Conservation (phyloP, 2,113 vertebrate species). For the Cyprinus carpio region DNA sequence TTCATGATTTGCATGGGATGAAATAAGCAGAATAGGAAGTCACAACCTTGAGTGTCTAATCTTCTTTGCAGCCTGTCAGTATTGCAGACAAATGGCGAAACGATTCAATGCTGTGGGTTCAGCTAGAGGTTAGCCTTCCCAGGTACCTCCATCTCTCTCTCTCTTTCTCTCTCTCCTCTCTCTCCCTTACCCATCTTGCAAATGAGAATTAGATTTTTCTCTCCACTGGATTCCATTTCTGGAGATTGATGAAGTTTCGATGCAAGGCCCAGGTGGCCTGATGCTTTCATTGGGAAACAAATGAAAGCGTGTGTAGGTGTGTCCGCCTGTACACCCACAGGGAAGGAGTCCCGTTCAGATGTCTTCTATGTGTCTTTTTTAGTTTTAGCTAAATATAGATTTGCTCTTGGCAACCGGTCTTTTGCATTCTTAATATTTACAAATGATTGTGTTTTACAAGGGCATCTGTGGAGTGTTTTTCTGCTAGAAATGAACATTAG, state of each 20-base stretch:
- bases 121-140: slow-evolving; percentile 98
- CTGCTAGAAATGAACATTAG: neutral
- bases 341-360: slow-evolving; percentile 67
- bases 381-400: slow-evolving; percentile 68
- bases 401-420: neutral
- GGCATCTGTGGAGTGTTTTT: neutral
- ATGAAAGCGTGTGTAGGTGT: slow-evolving; percentile 91
- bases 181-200: slow-evolving; percentile 77
- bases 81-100: slow-evolving; percentile 94
- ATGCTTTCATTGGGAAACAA: slow-evolving; percentile 99
- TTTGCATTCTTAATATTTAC: slow-evolving; percentile 2
- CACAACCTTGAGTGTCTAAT: slow-evolving; percentile 90
- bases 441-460: neutral
- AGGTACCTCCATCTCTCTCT: slow-evolving; percentile 89
- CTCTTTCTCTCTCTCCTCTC: slow-evolving; percentile 72
- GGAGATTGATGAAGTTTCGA: slow-evolving; percentile 99
- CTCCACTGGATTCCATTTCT: slow-evolving; percentile 97
- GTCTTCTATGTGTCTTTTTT: slow-evolving; percentile 69
- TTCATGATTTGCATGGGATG: slow-evolving; percentile 34
- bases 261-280: slow-evolving; percentile 94
- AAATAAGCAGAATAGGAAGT: slow-evolving; percentile 76
- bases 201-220: slow-evolving; percentile 99
- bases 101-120: slow-evolving; percentile 92
- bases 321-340: slow-evolving; percentile 85
- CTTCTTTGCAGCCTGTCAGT: slow-evolving; percentile 91